Percentiles rank a stretch among this genome's conserved stretches.
Evolutionary conservation across 2,113 vertebrate species (phyloP).

Genomic region (Pampusana beccarii): DNA sequence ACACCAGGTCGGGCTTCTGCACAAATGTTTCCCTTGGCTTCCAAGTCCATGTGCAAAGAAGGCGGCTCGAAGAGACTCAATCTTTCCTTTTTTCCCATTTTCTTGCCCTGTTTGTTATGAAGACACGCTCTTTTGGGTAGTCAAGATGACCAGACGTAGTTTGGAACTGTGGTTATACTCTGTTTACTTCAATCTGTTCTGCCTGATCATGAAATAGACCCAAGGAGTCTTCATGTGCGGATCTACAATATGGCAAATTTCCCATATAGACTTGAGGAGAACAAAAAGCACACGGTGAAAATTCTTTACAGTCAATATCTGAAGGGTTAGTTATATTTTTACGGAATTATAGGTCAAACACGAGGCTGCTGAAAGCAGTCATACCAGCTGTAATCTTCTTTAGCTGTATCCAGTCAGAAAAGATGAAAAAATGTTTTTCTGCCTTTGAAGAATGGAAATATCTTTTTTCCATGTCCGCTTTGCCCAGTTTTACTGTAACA

Average conservation of each 20-base stretch:
- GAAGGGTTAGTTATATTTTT: slow-evolving; percentile 8
- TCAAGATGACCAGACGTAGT: not conserved
- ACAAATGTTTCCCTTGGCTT: not conserved
- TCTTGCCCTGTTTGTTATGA: not conserved
- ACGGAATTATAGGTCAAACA: slow-evolving; percentile 30
- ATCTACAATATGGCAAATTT: not conserved
- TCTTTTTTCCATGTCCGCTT: slow-evolving; percentile 1
- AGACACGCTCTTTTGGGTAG: rapidly evolving
- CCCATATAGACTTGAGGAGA: not conserved
- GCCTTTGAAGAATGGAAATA: slow-evolving; percentile 49
- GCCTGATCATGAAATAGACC: not conserved
- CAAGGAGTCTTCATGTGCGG: not conserved
- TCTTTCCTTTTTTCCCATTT: not conserved
- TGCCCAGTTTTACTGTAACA: slow-evolving; percentile 14
- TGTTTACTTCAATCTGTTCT: not conserved
- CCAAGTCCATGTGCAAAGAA: not conserved
- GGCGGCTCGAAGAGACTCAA: not conserved
- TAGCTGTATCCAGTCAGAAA: slow-evolving; percentile 32
- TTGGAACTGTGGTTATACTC: not conserved
- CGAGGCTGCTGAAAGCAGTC: slow-evolving; percentile 16
- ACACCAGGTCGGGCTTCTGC: not conserved
- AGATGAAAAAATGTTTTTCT: slow-evolving; percentile 55
- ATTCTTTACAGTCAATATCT: not conserved
- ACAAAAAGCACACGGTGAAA: not conserved
- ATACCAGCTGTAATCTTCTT: slow-evolving; percentile 32